Percentiles rank a stretch among this genome's conserved stretches.
Evolutionary conservation across 2,113 vertebrate genomes (phyloP).

Genomic region (Nothoprocta perdicaria): DNA sequence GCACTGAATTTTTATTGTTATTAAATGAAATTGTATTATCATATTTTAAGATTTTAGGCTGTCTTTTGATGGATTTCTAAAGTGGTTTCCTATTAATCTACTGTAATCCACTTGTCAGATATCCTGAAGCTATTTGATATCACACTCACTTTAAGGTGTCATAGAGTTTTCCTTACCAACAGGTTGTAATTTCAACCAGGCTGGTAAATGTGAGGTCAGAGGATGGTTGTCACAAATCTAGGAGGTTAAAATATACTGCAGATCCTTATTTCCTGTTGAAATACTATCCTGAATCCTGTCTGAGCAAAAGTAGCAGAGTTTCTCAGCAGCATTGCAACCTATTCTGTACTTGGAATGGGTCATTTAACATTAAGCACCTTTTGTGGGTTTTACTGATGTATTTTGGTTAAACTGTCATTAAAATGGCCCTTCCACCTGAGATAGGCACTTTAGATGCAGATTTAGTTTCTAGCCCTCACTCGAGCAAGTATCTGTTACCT

Average conservation of each 20-base stretch:
- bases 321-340: not conserved
- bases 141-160: conserved; percentile 63
- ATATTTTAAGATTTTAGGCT: not conserved
- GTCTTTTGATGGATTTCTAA: conserved; percentile 45
- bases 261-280: not conserved
- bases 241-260: conserved; percentile 47
- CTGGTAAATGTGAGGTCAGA: conserved; percentile 66
- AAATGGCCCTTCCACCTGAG: not conserved
- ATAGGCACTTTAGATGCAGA: conserved; percentile 4
- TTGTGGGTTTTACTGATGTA: conserved; percentile 37
- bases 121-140: conserved; percentile 62
- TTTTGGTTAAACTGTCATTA: not conserved
- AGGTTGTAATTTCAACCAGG: conserved; percentile 76
- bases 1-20: conserved; percentile 17
- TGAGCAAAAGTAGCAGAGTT: conserved; percentile 7
- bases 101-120: conserved; percentile 29
- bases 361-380: conserved; percentile 39
- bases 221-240: conserved; percentile 51
- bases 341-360: conserved; percentile 20
- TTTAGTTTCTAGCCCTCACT: conserved; percentile 32
- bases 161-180: conserved; percentile 71
- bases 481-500: not conserved
- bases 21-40: conserved; percentile 39
- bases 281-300: conserved; percentile 23
- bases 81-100: conserved; percentile 51